A percentile compares a stretch with the other conserved stretches of the same genome.
Conservation (phyloP, 92 coral and sea anemone species). For the Palythoa grandiflora region DNA sequence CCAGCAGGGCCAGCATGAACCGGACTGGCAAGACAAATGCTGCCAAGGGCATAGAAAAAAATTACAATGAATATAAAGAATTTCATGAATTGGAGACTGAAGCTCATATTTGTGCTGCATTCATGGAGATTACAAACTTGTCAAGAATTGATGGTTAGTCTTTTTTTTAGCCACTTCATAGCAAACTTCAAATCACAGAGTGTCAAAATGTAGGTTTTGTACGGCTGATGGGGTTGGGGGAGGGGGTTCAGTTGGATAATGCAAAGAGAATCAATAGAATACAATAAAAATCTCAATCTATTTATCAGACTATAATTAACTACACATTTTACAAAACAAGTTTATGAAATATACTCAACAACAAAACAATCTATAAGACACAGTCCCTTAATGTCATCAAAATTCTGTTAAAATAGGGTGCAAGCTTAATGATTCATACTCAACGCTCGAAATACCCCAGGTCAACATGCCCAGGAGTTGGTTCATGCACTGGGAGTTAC, state of each 20-base stretch:
- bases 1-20: slow-evolving; percentile 12
- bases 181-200: too few relatives aligned
- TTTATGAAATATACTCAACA: neutral
- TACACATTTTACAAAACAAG: neutral
- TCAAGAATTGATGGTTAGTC: neutral
- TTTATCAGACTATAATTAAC: neutral
- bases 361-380: neutral
- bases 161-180: neutral
- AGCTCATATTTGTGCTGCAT: neutral
- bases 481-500: neutral
- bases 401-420: neutral
- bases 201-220: too few relatives aligned
- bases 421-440: neutral
- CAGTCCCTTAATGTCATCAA: neutral
- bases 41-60: too few relatives aligned
- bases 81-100: neutral
- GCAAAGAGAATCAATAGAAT: neutral
- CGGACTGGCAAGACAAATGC: neutral
- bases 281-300: neutral
- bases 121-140: neutral
- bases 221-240: too few relatives aligned
- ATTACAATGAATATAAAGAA: neutral
- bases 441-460: neutral
- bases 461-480: neutral
- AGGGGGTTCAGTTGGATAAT: neutral